phyloP scores from a whole-genome alignment of 2,113 vertebrate species.

The Chlamydotis undulata region DNA sequence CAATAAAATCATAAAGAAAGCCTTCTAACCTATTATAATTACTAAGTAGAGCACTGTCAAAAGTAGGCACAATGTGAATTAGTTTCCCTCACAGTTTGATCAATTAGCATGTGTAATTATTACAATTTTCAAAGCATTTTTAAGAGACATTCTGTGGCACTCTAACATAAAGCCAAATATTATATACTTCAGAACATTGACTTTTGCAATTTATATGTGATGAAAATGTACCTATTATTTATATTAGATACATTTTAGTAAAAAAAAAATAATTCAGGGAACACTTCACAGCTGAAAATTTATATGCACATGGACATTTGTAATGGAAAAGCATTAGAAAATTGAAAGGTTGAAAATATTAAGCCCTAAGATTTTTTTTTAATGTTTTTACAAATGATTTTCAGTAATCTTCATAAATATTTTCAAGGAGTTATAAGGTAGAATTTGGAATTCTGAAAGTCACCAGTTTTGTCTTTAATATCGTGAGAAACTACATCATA shows the following conservation, averaged over 20 bases:
- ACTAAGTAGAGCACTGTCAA: not conserved
- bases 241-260: not conserved
- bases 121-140: not conserved
- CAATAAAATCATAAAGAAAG: not conserved
- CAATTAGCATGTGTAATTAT: not conserved
- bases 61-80: not conserved
- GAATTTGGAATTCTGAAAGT: not conserved
- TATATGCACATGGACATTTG: not conserved
- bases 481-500: not conserved
- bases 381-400: not conserved
- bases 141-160: not conserved
- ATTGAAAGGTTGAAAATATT: not conserved
- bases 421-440: not conserved
- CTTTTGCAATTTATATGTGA: not conserved
- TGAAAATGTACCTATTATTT: not conserved
- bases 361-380: not conserved
- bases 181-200: not conserved
- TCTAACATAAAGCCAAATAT: accelerated
- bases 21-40: not conserved
- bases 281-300: not conserved
- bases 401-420: not conserved
- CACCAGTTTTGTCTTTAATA: not conserved
- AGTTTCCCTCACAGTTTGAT: not conserved
- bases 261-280: not conserved
- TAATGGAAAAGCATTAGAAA: not conserved